phyloP scores from a whole-genome alignment of 2,797 vertebrate species.

The Pangasius djambal region DNA sequence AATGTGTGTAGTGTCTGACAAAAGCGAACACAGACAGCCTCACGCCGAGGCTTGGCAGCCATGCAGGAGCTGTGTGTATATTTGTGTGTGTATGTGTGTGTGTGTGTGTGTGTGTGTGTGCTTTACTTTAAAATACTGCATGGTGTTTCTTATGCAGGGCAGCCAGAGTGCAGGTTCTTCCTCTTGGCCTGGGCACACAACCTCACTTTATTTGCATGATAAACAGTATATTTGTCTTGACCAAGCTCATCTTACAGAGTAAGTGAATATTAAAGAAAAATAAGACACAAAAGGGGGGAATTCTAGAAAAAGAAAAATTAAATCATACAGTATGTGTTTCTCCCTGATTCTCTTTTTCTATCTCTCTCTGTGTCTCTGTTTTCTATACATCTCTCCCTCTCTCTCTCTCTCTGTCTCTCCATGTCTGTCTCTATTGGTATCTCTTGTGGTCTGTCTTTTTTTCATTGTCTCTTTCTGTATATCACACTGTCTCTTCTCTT shows the following conservation, averaged over 20 bases:
- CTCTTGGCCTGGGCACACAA: constrained; percentile 1
- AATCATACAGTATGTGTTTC: not conserved
- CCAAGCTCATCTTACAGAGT: not conserved
- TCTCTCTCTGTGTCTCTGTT: not conserved
- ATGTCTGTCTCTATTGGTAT: not conserved
- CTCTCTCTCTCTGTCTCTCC: not conserved
- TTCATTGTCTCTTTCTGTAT: not conserved
- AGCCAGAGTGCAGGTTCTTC: constrained; percentile 61
- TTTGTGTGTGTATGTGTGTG: constrained; percentile 31
- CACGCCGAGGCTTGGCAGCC: not conserved
- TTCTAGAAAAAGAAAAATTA: not conserved
- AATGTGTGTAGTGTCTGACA: constrained; percentile 22
- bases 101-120: not conserved
- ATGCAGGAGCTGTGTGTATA: not conserved
- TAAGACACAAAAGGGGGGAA: not conserved
- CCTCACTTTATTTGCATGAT: not conserved
- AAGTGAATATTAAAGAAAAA: not conserved
- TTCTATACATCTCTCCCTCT: not conserved
- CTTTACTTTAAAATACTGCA: constrained; percentile 61
- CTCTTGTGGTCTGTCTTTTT: not conserved
- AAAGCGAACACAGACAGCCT: not conserved
- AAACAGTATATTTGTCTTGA: not conserved
- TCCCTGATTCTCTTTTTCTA: not conserved
- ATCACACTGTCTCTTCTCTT: not conserved
- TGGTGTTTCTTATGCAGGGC: constrained; percentile 32